Percentiles rank a stretch among this genome's conserved stretches.
Evolutionary conservation across 2,113 vertebrate species (phyloP).

Genomic region (Podarcis cretensis): DNA sequence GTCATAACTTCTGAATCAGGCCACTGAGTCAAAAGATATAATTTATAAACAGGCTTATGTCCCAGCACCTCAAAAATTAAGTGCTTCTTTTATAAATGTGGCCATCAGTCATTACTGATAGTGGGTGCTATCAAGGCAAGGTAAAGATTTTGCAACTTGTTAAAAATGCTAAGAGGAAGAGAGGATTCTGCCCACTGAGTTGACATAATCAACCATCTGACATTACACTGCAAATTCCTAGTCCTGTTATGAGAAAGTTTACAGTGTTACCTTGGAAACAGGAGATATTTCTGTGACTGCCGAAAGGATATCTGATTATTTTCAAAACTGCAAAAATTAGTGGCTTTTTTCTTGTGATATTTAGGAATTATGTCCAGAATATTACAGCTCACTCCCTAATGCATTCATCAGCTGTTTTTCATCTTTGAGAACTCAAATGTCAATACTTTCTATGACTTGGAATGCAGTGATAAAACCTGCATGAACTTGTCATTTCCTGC

Average conservation of each 20-base stretch:
- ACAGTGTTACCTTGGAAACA: background rate
- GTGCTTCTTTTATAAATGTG: background rate
- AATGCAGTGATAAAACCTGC: conserved; percentile 34
- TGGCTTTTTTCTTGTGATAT: conserved; percentile 42
- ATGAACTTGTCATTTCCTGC: conserved; percentile 4
- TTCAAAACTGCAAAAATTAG: conserved; percentile 48
- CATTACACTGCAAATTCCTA: conserved; percentile 8
- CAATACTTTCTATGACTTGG: conserved; percentile 23
- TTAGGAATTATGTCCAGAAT: conserved; percentile 43
- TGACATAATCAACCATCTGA: conserved; percentile 1
- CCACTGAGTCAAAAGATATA: background rate
- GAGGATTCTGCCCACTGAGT: conserved; percentile 19
- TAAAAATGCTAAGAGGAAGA: background rate
- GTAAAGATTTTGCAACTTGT: conserved; percentile 6
- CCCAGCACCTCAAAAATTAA: background rate
- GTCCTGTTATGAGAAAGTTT: conserved; percentile 19
- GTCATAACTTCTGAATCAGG: background rate
- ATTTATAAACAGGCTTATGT: background rate
- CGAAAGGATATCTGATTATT: conserved; percentile 22
- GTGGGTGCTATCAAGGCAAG: conserved; percentile 8
- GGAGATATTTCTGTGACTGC: conserved; percentile 20
- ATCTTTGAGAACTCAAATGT: conserved; percentile 49
- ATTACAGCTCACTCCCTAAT: conserved; percentile 47
- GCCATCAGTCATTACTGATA: background rate
- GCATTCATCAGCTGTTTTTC: conserved; percentile 50